A percentile compares a stretch with the other conserved stretches of the same genome.
Conservation (phyloP, 2,797 vertebrate genomes). For the Glyptemys insculpta region DNA sequence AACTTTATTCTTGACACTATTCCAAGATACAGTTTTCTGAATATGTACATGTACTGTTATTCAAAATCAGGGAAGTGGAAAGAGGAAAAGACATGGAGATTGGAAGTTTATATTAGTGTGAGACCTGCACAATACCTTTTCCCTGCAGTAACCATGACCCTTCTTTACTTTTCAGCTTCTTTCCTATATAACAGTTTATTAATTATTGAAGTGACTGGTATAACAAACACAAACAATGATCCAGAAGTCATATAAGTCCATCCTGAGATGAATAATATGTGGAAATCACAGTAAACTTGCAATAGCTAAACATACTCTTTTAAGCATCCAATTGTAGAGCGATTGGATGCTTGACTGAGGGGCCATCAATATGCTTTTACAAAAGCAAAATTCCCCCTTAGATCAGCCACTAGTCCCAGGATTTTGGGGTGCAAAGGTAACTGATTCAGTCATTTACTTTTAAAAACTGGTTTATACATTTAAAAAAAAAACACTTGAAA, state of each 20-base stretch:
- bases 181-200: neutral
- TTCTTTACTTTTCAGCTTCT: neutral
- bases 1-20: neutral
- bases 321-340: neutral
- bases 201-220: neutral
- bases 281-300: neutral
- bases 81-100: neutral
- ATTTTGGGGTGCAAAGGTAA: neutral
- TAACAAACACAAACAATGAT: neutral
- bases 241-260: neutral
- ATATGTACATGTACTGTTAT: neutral
- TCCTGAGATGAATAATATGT: neutral
- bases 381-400: neutral
- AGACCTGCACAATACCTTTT: neutral
- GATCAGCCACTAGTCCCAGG: neutral
- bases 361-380: neutral
- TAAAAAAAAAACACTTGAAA: neutral
- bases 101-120: neutral
- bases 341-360: neutral
- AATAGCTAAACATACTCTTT: slow-evolving; percentile 34
- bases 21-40: neutral
- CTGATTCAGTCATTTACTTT: neutral
- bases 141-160: neutral
- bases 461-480: neutral
- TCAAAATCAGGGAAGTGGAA: neutral